Evolutionary conservation across 2,888 invertebrate genomes (phyloP).

Genomic region (Drosophila falleni): DNA sequence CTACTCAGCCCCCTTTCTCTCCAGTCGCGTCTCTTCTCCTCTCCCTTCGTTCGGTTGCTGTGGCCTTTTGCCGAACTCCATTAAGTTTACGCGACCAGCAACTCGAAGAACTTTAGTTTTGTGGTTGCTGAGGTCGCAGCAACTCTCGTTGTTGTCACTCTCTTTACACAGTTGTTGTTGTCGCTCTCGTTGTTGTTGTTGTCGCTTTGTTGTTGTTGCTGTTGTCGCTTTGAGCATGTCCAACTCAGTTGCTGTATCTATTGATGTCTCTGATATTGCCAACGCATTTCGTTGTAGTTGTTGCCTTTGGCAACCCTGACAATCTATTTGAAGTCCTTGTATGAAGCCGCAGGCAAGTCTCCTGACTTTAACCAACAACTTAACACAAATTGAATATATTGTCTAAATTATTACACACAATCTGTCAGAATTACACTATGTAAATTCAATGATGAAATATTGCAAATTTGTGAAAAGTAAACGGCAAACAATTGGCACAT

Average conservation of each 20-base stretch:
- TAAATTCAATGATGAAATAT: conserved; percentile 38
- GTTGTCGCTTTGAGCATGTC: conserved; percentile 44
- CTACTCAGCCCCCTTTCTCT: not conserved
- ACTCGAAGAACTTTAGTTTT: conserved; percentile 75
- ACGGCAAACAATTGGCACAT: conserved; percentile 18
- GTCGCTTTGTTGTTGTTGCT: conserved; percentile 6
- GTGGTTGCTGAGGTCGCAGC: conserved; percentile 60
- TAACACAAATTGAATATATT: conserved; percentile 29
- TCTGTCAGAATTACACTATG: conserved; percentile 36
- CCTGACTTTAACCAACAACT: conserved; percentile 26
- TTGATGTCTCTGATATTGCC: conserved; percentile 48
- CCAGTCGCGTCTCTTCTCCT: not conserved
- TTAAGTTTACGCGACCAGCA: conserved; percentile 78
- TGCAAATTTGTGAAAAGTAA: conserved; percentile 28
- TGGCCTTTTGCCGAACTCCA: conserved; percentile 73
- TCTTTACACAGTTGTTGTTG: conserved; percentile 14
- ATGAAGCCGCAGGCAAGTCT: conserved; percentile 43
- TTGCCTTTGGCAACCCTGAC: conserved; percentile 49
- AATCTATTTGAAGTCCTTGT: conserved; percentile 37
- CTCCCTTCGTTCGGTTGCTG: conserved; percentile 11
- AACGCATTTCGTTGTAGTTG: conserved; percentile 21
- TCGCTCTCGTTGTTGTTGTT: not conserved
- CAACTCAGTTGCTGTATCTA: conserved; percentile 55
- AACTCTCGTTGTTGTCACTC: conserved; percentile 26
- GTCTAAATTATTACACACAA: not conserved